Evolutionary conservation across 2,888 invertebrate species (phyloP), one percentile per base, ranked within the genome.

Genomic region (Boloria euphrosyne): DNA sequence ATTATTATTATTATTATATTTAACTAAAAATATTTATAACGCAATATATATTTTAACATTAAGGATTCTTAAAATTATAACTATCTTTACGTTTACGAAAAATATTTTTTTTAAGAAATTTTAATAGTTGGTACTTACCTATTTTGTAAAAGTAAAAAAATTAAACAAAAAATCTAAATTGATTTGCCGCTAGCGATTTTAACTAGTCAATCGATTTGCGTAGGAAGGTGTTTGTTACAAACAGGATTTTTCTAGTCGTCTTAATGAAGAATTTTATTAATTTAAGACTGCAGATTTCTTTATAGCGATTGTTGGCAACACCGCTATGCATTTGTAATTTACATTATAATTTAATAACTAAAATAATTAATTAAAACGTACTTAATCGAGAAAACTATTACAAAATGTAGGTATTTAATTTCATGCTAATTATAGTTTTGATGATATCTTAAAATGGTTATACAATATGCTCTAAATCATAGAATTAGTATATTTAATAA

Each of bases 161-260:
- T n/a, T n/a, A n/a, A n/a, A n/a, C n/a, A n/a, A n/a, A 46, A 46
- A 44, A 57, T 10, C 46, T 57, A 46, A 44, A 46, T 57, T 57
- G 50, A 64, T 69, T 57, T 44, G 60, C 62, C 47, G 62, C 46
- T 54, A 53, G 55, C 53, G 55, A 68, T 70, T 70, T 70, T 70
- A 69, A 70, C 44, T 66, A 62, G 62, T 57, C 68, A 62, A 64
- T 64, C 47, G 54, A 53, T 70, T 59, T 57, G 63, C 70, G 68
- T 66, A 64, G 10, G 31, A 38, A 38, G 70, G 68, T 70, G 68
- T 68, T 63, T 64, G 53, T 70, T 70, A 66, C 68, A 66, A 70
- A 70, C 70, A 58, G 66, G 66, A 53, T 70, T 68, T 70, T 70
- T 68, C 70, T 68, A 70, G 66, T 58, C 57, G 13, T 46, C 46